Base-by-base conservation (phyloP, 2,113 vertebrate genomes). In the Herpailurus yagouaroundi region DNA sequence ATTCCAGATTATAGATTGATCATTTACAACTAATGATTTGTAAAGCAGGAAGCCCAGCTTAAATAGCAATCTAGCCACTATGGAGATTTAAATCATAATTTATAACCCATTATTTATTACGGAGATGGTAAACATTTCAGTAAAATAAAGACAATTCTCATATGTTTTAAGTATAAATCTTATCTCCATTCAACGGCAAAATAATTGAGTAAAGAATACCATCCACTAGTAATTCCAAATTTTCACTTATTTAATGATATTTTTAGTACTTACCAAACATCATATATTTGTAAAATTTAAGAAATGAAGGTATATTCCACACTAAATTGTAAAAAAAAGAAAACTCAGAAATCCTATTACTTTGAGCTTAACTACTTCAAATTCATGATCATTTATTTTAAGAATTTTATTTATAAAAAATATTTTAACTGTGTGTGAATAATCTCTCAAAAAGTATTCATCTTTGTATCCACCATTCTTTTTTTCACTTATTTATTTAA, bases 321-420 rank as follows among this genome's bases (percentile, higher is more conserved):
- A 48, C 13, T 66, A 50, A 55, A 12, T 27, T 66, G 23, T 36
- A 9, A 21, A 89, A 9, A 89, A 81, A 52, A 29, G 21, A 74
- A 66, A 45, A 6, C n/a, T 48, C 25, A 57, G 23, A 89, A 89
- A 60, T 29, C 6, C 19, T 52, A 77, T 68, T 68, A 77, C 31
- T 91, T 88, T 93, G 68, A 60, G 89, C 50, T 83, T 80, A 89
- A 57, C 41, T 89, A 55, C 66, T 88, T 92, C 36, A 89, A 89
- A 82, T 83, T 6, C 25, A 66, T 33, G 36, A 57, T 48, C 9
- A 82, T 57, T 66, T 74, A 3, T 81, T 15, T 74, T 41, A 57
- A 84, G 50, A 27, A 12, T 60, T 74, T 74, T 74, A 45, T 88
- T 92, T 87, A 64, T 38, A 23, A 71, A 79, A 94, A 89, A 1